These are phyloP conservation scores for Odontesthes bonariensis DNA, from an alignment of 2,113 vertebrate species.

Conservation along the genomic window DNA sequence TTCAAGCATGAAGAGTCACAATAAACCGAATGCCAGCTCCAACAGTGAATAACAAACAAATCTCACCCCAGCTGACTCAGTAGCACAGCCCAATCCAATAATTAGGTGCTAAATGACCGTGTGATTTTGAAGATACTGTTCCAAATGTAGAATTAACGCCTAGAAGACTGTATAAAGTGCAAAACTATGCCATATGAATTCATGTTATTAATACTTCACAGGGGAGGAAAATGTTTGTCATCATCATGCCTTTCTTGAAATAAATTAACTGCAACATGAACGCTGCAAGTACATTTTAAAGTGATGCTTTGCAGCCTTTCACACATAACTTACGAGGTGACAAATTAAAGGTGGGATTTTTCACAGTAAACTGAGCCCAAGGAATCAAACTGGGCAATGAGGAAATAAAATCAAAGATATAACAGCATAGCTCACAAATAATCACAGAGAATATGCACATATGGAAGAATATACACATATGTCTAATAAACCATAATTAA, in stretches of 20 bases:
- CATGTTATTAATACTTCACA: constrained; percentile 2
- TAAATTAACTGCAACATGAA: constrained; percentile 21
- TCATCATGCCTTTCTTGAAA: constrained; percentile 1
- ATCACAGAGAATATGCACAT: background rate
- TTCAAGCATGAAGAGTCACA: constrained; percentile 63
- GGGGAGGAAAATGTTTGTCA: background rate
- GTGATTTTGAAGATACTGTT: constrained; percentile 33
- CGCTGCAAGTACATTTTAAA: background rate
- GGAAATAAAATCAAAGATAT: no score
- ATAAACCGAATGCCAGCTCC: constrained; percentile 61
- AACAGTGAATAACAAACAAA: constrained; percentile 74
- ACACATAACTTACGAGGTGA: background rate
- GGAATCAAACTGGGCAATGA: constrained; percentile 25
- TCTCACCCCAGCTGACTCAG: constrained; percentile 69
- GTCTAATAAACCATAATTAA: no score
- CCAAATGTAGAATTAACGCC: constrained; percentile 40
- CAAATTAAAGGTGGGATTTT: constrained; percentile 48
- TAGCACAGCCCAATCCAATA: constrained; percentile 42
- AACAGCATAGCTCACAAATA: no score
- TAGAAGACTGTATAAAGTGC: constrained; percentile 12
- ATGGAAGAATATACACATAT: background rate
- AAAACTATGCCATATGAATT: background rate
- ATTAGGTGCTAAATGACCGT: constrained; percentile 54
- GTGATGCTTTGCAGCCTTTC: constrained; percentile 27
- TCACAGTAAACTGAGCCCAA: constrained; percentile 28